Base-by-base conservation (phyloP, 2,113 vertebrate species). In the Todiramphus saurophagus region DNA sequence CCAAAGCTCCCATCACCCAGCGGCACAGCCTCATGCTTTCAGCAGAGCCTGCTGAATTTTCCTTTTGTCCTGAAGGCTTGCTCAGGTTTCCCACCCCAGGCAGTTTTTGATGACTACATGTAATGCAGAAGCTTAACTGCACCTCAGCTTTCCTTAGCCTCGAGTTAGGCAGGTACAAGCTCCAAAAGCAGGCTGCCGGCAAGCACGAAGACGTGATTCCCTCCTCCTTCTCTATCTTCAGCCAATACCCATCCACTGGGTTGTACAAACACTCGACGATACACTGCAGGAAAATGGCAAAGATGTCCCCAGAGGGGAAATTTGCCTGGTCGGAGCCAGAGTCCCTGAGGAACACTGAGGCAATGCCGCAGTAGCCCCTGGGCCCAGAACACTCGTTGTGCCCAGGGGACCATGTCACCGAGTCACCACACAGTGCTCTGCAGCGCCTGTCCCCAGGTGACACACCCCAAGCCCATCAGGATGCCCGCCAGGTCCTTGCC, bases 331-430 rank as follows among this genome's bases (percentile, higher is more conserved):
- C 0, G 4, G 75, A 90, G 70, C 31, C 9, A 0, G 30, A 48
- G 13, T 55, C 74, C 56, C 48, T n/a, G 1, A 5, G 60, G 51
- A 82, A 85, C 37, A 59, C 6, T 0, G 1, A 83, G 72, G 67
- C 1, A 3, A 56, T 33, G 63, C 43, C 46, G 70, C 33, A 24
- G 56, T 7, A 56, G 12, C 48, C 75, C 37, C 25, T 0, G 0
- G 30, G 27, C 23, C 30, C 80, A 68, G 43, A 80, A n/a, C 2
- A 11, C 19, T 7, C 0, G 0, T 0, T 24, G 50, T 50, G 28
- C n/a, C 19, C 12, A 1, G 18, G 20, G 60, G 25, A 48, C 20
- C 31, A 31, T 33, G 43, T 30, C 0, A 0, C 58, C 27, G 44
- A 81, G 59, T 35, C n/a, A 51, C 27, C 4, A 4, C 51, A 63